A percentile compares a stretch with the other conserved stretches of the same genome.
These are phyloP conservation scores for Tinea pellionella DNA, from an alignment of 2,888 invertebrate genomes.

Conservation along the genomic window DNA sequence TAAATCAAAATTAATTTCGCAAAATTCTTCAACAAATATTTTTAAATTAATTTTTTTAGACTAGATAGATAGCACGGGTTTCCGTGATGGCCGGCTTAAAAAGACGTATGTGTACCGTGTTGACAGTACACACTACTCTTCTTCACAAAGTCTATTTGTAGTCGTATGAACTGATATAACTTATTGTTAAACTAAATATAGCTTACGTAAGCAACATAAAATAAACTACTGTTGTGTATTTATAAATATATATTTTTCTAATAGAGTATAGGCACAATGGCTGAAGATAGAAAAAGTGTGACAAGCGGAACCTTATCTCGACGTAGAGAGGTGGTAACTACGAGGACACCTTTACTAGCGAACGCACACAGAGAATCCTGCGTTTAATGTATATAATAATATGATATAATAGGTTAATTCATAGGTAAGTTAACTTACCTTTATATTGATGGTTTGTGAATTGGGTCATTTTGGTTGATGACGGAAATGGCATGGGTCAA, in stretches of 20 bases:
- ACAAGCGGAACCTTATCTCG: constrained; percentile 54
- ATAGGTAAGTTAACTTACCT: not conserved
- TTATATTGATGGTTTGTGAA: not conserved
- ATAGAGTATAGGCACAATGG: constrained; percentile 53
- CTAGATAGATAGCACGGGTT: no score
- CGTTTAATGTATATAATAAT: constrained; percentile 50
- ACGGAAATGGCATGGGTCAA: no score
- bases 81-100: no score
- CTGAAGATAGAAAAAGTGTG: constrained; percentile 53
- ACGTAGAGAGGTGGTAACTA: constrained; percentile 76
- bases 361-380: constrained; percentile 74
- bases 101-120: no score
- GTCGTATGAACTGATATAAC: no score
- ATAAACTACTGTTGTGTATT: not conserved
- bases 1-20: no score
- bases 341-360: constrained; percentile 76
- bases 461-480: not conserved
- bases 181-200: no score
- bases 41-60: no score
- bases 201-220: no score
- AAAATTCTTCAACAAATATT: no score
- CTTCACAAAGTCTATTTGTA: no score
- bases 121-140: no score
- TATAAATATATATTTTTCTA: constrained; percentile 7
- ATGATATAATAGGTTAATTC: not conserved